Percentiles rank a stretch among this genome's conserved stretches.
These are phyloP conservation scores for Siniperca undulata DNA, from an alignment of 2,797 vertebrate genomes.

Conservation along the genomic window DNA sequence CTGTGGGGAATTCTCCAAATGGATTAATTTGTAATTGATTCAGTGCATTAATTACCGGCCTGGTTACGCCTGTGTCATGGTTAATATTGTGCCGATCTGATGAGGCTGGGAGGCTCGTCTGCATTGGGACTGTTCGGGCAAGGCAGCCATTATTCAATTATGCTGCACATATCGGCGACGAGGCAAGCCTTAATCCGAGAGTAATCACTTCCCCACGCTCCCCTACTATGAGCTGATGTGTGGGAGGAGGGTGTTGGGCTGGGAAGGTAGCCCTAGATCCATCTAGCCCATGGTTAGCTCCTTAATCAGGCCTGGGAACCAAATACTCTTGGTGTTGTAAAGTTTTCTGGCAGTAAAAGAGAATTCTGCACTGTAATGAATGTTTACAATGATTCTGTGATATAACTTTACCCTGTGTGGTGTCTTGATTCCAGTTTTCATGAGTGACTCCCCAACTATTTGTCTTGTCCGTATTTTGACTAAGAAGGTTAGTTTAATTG, in stretches of 20 bases:
- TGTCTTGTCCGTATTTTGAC: neutral
- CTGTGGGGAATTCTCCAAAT: conserved; percentile 86
- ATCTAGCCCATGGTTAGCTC: conserved; percentile 64
- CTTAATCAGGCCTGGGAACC: conserved; percentile 64
- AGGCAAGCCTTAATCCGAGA: conserved; percentile 82
- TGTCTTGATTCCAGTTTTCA: neutral
- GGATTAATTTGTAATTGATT: conserved; percentile 90
- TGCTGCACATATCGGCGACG: conserved; percentile 66
- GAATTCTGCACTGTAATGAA: conserved; percentile 19
- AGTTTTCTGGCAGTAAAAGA: conserved; percentile 27
- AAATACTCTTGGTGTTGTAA: conserved; percentile 39
- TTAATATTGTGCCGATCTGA: conserved; percentile 87
- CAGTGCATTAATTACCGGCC: conserved; percentile 87
- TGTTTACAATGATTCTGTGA: conserved; percentile 17
- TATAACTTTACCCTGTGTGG: neutral
- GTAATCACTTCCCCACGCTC: conserved; percentile 79
- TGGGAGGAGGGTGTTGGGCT: conserved; percentile 29
- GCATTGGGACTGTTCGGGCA: conserved; percentile 82
- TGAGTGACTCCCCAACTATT: neutral
- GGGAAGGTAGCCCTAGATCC: conserved; percentile 48
- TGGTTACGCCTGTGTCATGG: conserved; percentile 87
- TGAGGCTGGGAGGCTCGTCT: conserved; percentile 76
- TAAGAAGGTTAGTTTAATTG: neutral
- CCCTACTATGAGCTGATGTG: conserved; percentile 55
- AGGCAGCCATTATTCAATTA: conserved; percentile 88